Evolutionary conservation across 1,140 invertebrate species (phyloP).

Genomic region (Trissolcus basalis): DNA sequence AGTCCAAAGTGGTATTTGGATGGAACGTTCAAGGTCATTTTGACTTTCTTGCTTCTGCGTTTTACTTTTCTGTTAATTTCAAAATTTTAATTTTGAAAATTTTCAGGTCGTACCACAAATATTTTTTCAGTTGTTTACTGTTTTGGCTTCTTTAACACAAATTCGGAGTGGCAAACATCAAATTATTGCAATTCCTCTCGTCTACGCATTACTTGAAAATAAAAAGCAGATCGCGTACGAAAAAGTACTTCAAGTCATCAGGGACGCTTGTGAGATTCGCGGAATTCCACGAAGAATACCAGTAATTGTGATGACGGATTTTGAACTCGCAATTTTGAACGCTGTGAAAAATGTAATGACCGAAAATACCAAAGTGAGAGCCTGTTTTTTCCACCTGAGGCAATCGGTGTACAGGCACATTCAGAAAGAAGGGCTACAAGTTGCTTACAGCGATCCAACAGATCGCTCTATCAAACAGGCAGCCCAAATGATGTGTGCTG

Average conservation of each 20-base stretch:
- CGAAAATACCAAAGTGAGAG: background rate
- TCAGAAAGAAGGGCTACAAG: background rate
- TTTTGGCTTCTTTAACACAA: constrained; percentile 9
- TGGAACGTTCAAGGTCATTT: constrained; percentile 12
- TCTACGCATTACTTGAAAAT: background rate
- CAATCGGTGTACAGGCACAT: background rate
- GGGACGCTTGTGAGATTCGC: background rate
- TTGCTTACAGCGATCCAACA: background rate
- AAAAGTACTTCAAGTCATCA: constrained; percentile 7
- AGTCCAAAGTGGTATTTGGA: constrained; percentile 10
- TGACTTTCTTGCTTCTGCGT: background rate
- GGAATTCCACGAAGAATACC: background rate
- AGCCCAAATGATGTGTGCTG: constrained; percentile 7
- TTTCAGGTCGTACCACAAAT: constrained; percentile 18
- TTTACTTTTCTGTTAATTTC: no score
- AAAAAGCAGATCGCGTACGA: constrained; percentile 3
- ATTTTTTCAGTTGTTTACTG: constrained; percentile 9
- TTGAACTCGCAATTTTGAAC: background rate
- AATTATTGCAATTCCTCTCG: constrained; percentile 9
- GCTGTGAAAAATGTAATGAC: constrained; percentile 2
- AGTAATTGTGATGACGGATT: background rate
- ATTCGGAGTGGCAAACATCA: background rate
- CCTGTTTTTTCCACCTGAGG: background rate
- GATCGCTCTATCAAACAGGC: constrained; percentile 1
- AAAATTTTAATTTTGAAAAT: constrained; percentile 6